A percentile compares a stretch with the other conserved stretches of the same genome.
These are phyloP conservation scores for Platycnemis pennipes DNA, from an alignment of 2,888 invertebrate genomes.

Conservation along the genomic window DNA sequence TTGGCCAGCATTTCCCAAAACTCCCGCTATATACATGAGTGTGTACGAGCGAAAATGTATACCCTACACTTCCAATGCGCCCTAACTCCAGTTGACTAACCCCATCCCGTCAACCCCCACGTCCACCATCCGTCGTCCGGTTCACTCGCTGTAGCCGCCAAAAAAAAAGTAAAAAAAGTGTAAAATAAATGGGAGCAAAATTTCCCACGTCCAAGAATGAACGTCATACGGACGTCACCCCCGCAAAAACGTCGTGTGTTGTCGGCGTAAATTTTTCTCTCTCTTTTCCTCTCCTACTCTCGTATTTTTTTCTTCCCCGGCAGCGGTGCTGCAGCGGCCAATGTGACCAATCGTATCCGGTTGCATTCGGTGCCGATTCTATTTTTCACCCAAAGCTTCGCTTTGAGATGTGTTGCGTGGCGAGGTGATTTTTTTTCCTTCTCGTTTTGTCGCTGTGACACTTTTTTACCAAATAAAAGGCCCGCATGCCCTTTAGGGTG, in stretches of 20 bases:
- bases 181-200: too few species aligned
- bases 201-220: not conserved
- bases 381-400: not conserved
- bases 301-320: not conserved
- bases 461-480: too few species aligned
- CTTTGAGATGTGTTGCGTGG: not conserved
- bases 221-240: slow-evolving; percentile 1
- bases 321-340: not conserved
- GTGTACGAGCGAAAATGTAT: too few species aligned
- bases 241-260: not conserved
- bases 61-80: too few species aligned
- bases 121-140: too few species aligned
- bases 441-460: too few species aligned
- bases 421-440: not conserved
- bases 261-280: not conserved
- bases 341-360: not conserved
- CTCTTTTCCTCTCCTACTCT: not conserved
- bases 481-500: too few species aligned
- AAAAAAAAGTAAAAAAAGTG: too few species aligned
- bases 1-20: too few species aligned
- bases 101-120: too few species aligned
- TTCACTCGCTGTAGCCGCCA: not conserved
- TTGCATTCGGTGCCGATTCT: not conserved
- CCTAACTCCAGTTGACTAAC: too few species aligned
- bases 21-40: too few species aligned